These are phyloP conservation scores for Enteromius anoplus DNA, from an alignment of 2,797 vertebrate genomes.

Conservation along the genomic window DNA sequence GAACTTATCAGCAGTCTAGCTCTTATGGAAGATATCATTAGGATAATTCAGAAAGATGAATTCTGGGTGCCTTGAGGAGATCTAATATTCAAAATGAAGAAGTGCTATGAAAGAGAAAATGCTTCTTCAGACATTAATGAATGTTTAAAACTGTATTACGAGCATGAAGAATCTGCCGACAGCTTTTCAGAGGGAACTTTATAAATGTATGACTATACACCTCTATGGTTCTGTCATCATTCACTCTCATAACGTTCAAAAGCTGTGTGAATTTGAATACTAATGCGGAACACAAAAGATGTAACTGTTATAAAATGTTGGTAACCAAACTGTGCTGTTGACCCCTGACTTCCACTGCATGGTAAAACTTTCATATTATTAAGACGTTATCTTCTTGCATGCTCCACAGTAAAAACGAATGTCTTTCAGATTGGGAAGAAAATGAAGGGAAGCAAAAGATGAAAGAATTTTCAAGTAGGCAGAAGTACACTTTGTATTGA, in stretches of 20 bases:
- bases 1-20: not conserved
- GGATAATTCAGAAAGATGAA: conserved; percentile 23
- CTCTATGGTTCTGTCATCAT: not conserved
- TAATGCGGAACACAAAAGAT: not conserved
- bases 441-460: not conserved
- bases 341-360: not conserved
- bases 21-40: conserved; percentile 29
- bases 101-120: conserved; percentile 3
- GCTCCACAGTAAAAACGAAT: not conserved
- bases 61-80: conserved; percentile 16
- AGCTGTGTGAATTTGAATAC: not conserved
- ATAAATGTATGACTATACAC: conserved; percentile 4
- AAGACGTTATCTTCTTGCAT: not conserved
- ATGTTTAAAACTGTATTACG: conserved; percentile 21
- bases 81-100: conserved; percentile 20
- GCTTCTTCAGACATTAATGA: conserved; percentile 30
- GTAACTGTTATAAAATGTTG: not conserved
- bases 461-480: not conserved
- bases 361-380: not conserved
- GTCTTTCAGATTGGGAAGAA: not conserved
- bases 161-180: not conserved
- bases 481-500: conserved; percentile 28
- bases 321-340: not conserved
- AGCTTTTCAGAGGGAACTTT: conserved; percentile 16
- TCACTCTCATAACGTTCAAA: not conserved